These are phyloP conservation scores for Aphaenogaster rudis DNA, from an alignment of 1,140 invertebrate genomes.

Conservation along the genomic window DNA sequence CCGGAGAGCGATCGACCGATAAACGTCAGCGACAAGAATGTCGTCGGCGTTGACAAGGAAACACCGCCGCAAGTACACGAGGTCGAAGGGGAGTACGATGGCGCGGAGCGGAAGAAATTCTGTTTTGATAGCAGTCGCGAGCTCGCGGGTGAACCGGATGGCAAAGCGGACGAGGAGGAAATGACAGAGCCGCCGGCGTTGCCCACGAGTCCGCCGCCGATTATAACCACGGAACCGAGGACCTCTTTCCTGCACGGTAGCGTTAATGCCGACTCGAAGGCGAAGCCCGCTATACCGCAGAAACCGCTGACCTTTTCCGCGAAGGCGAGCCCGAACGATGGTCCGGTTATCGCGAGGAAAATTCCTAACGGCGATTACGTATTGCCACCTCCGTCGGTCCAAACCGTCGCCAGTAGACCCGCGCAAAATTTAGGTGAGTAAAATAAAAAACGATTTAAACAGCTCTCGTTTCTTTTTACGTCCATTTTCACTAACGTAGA, in stretches of 20 bases:
- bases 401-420: conserved; percentile 46
- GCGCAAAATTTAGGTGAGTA: conserved; percentile 43
- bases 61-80: conserved; percentile 61
- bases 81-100: conserved; percentile 75
- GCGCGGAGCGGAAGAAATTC: conserved; percentile 80
- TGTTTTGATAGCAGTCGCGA: conserved; percentile 90
- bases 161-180: conserved; percentile 92
- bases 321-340: conserved; percentile 20
- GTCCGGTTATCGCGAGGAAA: conserved; percentile 17
- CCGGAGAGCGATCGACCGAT: conserved; percentile 67
- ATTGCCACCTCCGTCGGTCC: conserved; percentile 58
- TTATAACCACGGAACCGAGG: conserved; percentile 88
- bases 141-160: conserved; percentile 93
- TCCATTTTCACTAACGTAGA: too few species aligned
- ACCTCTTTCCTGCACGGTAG: conserved; percentile 91
- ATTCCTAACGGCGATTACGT: conserved; percentile 57
- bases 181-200: conserved; percentile 89
- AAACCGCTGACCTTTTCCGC: conserved; percentile 75
- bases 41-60: conserved; percentile 12
- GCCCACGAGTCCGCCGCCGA: conserved; percentile 88
- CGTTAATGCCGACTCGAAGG: conserved; percentile 75
- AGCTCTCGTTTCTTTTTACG: too few species aligned
- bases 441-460: too few species aligned
- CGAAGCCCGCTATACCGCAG: conserved; percentile 79
- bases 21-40: conserved; percentile 57